Base-by-base conservation (phyloP, 2,797 vertebrate genomes). In the Thalassophryne amazonica region DNA sequence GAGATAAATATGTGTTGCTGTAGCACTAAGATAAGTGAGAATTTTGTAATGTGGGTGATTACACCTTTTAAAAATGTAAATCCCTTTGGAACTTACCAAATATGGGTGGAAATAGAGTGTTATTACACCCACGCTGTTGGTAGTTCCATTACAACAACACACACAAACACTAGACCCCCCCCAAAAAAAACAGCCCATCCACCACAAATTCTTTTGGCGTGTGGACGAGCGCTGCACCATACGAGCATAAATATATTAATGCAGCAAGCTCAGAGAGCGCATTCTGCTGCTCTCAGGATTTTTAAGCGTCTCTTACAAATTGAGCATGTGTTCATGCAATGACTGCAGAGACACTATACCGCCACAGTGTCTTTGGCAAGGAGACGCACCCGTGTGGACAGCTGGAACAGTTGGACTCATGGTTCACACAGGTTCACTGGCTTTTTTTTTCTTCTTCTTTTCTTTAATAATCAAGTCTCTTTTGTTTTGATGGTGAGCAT, bases 331-430 rank as follows among this genome's bases (percentile, higher is more conserved):
- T 19, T 11, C 47, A 11, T 33, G 16, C 13, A 16, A 21, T 38
- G 39, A 59, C 47, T 53, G 24, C 17, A 12, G 34, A 42, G 48
- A 37, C 35, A 54, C 64, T 25, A 39, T 36, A 17, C 12, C 7
- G 16, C 52, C 35, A 38, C 57, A 14, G 13, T 21, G 65, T 65
- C 55, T 66, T 11, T 16, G 7, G 73, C 22, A 7, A 90, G 91
- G 91, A 93, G 93, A 92, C 73, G 71, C 87, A 85, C 87, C 85
- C 89, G 90, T 92, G 89, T 91, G 90, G 91, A 78, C 69, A 88
- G 88, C 86, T 81, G 75, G 88, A 91, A 88, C 93, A 95, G 93
- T 91, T 94, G 93, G 84, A 86, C 86, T 91, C 85, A 65, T 74
- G 84, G 83, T 75, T n/a, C n/a, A n/a, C n/a, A n/a, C n/a, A n/a